Evolutionary conservation across 2,113 vertebrate genomes (phyloP).

Genomic region (Pterocles orientalis): DNA sequence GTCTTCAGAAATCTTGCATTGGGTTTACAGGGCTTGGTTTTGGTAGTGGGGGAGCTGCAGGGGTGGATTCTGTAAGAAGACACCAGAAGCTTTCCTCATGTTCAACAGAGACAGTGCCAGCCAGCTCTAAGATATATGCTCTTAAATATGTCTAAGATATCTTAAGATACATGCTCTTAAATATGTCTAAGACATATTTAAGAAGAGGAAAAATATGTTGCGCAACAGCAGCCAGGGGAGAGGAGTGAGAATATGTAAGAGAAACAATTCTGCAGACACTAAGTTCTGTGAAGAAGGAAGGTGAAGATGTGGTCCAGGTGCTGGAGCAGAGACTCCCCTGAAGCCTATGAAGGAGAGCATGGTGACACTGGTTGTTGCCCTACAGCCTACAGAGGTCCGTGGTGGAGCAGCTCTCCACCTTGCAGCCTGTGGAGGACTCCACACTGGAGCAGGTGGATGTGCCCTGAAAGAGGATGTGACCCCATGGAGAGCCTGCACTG

Average conservation of each 20-base stretch:
- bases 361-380: neutral
- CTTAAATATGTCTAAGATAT: no score
- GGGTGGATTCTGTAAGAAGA: no score
- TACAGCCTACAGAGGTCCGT: neutral
- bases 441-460: no score
- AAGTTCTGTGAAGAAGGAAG: neutral
- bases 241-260: neutral
- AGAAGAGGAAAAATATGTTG: neutral
- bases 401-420: no score
- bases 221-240: neutral
- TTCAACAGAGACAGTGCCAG: no score
- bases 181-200: neutral
- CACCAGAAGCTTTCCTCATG: no score
- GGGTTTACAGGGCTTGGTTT: neutral
- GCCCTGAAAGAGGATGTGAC: no score
- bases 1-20: neutral
- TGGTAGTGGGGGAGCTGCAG: neutral
- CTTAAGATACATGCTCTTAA: no score
- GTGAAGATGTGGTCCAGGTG: neutral
- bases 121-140: no score
- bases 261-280: neutral
- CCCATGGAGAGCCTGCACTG: no score
- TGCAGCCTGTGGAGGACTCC: no score
- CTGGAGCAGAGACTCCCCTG: neutral
- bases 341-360: neutral